Conservation (phyloP, 2,113 vertebrate species). For the Blennius ocellaris region DNA sequence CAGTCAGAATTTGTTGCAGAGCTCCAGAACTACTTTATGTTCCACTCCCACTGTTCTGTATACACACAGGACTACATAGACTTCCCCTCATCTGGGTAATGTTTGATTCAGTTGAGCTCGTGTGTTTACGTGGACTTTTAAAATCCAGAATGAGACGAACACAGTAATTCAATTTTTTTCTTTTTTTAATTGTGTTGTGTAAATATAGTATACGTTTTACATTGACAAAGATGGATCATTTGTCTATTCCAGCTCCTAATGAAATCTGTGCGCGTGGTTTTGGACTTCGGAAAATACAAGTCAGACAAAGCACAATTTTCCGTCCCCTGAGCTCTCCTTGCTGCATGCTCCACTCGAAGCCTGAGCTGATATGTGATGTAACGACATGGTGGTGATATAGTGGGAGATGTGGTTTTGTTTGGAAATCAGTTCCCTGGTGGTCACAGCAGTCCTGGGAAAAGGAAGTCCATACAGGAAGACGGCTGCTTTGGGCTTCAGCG, state of each 20-base stretch:
- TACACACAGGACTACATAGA: too few species aligned
- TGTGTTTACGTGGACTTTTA: too few species aligned
- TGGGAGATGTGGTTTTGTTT: conserved; percentile 19
- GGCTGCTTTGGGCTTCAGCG: conserved; percentile 45
- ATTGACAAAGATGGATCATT: background rate
- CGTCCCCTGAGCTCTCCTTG: background rate
- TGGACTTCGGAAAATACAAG: conserved; percentile 37
- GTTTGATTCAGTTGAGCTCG: too few species aligned
- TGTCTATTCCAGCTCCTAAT: conserved; percentile 1
- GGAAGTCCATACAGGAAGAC: conserved; percentile 65
- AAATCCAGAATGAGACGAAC: too few species aligned
- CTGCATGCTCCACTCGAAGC: conserved; percentile 6
- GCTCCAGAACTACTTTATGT: too few species aligned
- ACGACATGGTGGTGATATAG: conserved; percentile 26
- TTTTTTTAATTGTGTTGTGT: too few species aligned
- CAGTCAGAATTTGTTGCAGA: too few species aligned
- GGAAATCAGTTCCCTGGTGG: conserved; percentile 40
- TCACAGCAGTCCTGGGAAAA: conserved; percentile 52
- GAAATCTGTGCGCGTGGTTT: conserved; percentile 34
- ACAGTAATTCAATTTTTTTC: too few species aligned
- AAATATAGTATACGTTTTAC: background rate
- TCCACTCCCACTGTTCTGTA: too few species aligned
- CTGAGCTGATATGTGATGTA: conserved; percentile 37
- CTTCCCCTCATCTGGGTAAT: too few species aligned
- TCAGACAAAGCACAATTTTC: conserved; percentile 20